A percentile compares a stretch with the other conserved stretches of the same genome.
Conservation (phyloP, 2,113 vertebrate species). For the Crotalus horridus region DNA sequence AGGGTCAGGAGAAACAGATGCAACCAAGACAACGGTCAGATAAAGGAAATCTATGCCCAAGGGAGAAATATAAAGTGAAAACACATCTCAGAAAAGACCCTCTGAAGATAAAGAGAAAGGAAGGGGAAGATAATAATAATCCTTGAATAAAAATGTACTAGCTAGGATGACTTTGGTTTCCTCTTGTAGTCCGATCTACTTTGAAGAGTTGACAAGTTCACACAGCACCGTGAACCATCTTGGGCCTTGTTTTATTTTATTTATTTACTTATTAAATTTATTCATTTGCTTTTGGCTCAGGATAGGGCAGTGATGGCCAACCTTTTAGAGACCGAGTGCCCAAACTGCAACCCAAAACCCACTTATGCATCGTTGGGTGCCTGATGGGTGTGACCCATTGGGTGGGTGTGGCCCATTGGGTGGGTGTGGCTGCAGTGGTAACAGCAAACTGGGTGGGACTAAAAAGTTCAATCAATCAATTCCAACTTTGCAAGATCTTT, state of each 20-base stretch:
- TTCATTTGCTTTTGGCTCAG: background rate
- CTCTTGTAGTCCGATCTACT: background rate
- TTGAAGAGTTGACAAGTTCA: background rate
- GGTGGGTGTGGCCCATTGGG: no score
- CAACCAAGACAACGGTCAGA: background rate
- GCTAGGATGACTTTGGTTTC: background rate
- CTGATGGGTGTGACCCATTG: no score
- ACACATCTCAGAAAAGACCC: background rate
- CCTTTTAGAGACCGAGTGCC: no score
- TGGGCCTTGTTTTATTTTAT: background rate
- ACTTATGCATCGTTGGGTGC: no score
- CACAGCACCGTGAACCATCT: background rate
- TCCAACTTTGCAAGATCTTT: no score
- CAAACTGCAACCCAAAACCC: no score
- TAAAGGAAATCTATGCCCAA: background rate
- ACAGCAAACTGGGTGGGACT: no score
- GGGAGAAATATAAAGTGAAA: background rate
- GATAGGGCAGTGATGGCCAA: background rate
- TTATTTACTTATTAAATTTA: background rate
- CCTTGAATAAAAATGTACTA: background rate
- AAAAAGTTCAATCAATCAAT: no score
- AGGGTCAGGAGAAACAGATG: background rate
- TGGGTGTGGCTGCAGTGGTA: no score
- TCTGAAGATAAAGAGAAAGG: background rate
- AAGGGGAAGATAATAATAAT: background rate